Percentiles rank a stretch among this genome's conserved stretches.
Conservation (phyloP, 1,140 invertebrate genomes). For the Ceratosolen solmsi region DNA sequence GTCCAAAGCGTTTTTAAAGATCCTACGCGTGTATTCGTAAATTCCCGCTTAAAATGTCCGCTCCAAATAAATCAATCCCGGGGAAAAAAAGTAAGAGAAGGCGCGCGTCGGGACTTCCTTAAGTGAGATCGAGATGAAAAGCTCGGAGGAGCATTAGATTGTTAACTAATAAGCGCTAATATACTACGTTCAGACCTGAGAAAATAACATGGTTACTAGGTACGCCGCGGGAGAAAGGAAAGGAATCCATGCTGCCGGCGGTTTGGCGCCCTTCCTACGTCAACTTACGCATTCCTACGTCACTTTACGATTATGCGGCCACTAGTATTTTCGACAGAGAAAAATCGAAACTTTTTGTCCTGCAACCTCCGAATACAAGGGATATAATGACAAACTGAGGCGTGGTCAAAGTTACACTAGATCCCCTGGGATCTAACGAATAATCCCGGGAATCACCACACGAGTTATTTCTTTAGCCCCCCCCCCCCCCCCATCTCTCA, state of each 20-base stretch:
- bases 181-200: background rate
- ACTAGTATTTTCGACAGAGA: constrained; percentile 54
- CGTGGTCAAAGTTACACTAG: constrained; percentile 7
- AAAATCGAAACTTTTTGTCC: constrained; percentile 58
- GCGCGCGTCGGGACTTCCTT: background rate
- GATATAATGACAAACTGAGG: constrained; percentile 21
- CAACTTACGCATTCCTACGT: too few relatives aligned
- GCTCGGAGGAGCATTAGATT: background rate
- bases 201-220: constrained; percentile 58
- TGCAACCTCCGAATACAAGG: constrained; percentile 22
- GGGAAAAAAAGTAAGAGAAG: background rate
- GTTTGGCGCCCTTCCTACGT: background rate
- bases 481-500: background rate
- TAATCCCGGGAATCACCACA: constrained; percentile 9
- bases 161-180: background rate
- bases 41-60: background rate
- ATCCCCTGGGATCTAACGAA: constrained; percentile 28
- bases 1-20: too few relatives aligned
- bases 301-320: background rate
- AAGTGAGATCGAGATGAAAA: background rate
- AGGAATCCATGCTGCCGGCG: background rate
- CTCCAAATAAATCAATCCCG: background rate
- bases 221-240: constrained; percentile 11
- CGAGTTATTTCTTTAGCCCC: background rate
- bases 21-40: too few relatives aligned